Percentiles rank a stretch among this genome's conserved stretches.
phyloP scores from a whole-genome alignment of 2,888 invertebrate genomes.

The Brachyptera putata region DNA sequence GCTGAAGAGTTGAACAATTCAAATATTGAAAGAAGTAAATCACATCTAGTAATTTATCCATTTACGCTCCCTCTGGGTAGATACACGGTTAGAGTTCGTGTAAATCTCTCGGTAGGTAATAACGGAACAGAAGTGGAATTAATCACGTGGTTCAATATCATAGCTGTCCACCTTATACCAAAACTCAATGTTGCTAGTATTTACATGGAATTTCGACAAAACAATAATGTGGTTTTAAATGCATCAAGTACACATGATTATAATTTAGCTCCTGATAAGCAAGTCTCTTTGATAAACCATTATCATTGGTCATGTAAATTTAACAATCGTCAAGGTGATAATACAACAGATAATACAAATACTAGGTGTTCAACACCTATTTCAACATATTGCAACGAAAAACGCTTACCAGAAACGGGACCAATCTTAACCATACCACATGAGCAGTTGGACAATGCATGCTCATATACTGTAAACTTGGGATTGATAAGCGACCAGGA shows the following conservation, averaged over 20 bases:
- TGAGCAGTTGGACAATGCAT: not conserved
- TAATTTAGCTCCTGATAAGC: not conserved
- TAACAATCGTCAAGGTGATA: not conserved
- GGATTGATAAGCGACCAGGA: too few species aligned
- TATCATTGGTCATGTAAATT: not conserved
- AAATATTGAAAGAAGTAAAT: not conserved
- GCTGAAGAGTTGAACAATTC: too few species aligned
- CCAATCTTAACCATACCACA: not conserved
- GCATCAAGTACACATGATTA: not conserved
- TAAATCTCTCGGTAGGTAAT: not conserved
- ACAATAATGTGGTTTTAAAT: not conserved
- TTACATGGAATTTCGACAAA: not conserved
- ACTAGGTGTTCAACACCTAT: not conserved
- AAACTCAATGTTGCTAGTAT: not conserved
- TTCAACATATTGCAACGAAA: not conserved
- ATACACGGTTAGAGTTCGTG: not conserved
- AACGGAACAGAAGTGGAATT: not conserved
- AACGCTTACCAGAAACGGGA: not conserved
- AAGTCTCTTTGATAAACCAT: not conserved
- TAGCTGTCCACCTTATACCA: not conserved
- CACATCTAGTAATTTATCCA: not conserved
- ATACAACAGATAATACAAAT: not conserved
- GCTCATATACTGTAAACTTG: too few species aligned
- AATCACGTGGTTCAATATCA: not conserved
- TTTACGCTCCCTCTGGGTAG: not conserved